Base-by-base conservation (phyloP, 2,113 vertebrate species). In the Cygnus buccinator region DNA sequence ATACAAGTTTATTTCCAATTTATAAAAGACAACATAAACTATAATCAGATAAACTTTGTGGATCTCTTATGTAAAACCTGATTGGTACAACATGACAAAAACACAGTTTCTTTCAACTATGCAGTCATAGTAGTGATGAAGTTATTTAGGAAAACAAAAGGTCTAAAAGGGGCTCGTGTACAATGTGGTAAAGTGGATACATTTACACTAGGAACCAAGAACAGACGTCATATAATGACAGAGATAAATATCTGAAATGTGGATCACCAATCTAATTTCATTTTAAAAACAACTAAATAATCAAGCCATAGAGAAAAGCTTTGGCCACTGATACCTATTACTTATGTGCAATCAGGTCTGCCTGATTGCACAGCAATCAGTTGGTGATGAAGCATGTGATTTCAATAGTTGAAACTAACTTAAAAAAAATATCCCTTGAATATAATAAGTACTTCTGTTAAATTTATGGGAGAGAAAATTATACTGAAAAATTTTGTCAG, bases 61-160 rank as follows among this genome's bases (percentile, higher is more conserved):
- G 59, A 79, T 96, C 77, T 97, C 79, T 84, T 78, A 95, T 48
- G 44, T 93, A 93, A 92, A 87, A 70, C 43, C 44, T 90, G 37
- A 77, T 86, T 92, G 96, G 65, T 87, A 88, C 33, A 84, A 68
- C 86, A 41, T 90, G 79, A 97, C 86, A 85, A 97, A 95, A 95
- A 91, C 21, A 61, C 88, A 9, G 6, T 90, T 96, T 55, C 78
- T 82, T 97, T 94, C 72, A 79, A 50, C 44, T 94, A 18, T 79
- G 68, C 65, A 35, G 9, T 59, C 13, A 5, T 12, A 13, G 25
- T 52, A 46, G 6, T 23, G 7, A 39, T n/a, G 7, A 71, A 62
- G 63, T 31, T 17, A 54, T 1, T 74, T 28, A n/a, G 9, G 28
- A 13, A 57, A 31, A 57, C 29, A 26, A 35, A 63, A 50, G 19